Evolutionary conservation across 2,888 invertebrate species (phyloP), one percentile per base, ranked within the genome.

Genomic region (Stegana nigrithorax): DNA sequence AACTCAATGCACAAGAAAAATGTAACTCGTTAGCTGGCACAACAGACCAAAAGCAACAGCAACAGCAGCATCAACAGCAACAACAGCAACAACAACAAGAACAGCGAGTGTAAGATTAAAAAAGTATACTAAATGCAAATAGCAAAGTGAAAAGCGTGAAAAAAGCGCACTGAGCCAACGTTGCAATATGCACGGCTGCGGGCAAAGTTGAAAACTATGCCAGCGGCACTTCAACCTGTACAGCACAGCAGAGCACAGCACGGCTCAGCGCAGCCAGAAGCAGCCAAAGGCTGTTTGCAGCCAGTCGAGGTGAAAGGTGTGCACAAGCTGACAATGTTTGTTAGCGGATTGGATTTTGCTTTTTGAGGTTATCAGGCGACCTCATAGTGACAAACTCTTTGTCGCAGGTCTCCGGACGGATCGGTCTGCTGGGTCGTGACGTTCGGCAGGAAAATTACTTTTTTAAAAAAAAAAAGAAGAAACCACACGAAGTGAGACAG

Each of bases 1-100:
- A n/a, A n/a, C n/a, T 44, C 51, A 23, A 27, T 25, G 32, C 29
- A 66, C 42, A 62, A 66, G 25, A 62, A 59, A 66, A 66, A 62
- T 66, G 66, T 57, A 58, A 59, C 57, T 66, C 66, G 55, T 66
- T 66, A 59, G 53, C 50, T 58, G 42, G 27, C 55, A 62, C 50
- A 27, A 25, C 14, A 42, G 50, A 42, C 44, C 62, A 67, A 61
- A 60, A 32, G 60, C 32, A 57, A 61, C 10, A 36, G 14, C 10
- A 39, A 39, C 39, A 14, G 32, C 32, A 39, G 39, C 5, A n/a
- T 39, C n/a, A 39, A 39, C 17, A 14, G 14, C 17, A n/a, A n/a
- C n/a, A n/a, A 39, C n/a, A 39, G 14, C 10, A 14, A 39, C 1
- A 39, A 39, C 17, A 5, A 14, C 39, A 17, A 39, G 39, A 29